Evolutionary conservation across 2,797 vertebrate species (phyloP).

Genomic region (Semaprochilodus insignis): DNA sequence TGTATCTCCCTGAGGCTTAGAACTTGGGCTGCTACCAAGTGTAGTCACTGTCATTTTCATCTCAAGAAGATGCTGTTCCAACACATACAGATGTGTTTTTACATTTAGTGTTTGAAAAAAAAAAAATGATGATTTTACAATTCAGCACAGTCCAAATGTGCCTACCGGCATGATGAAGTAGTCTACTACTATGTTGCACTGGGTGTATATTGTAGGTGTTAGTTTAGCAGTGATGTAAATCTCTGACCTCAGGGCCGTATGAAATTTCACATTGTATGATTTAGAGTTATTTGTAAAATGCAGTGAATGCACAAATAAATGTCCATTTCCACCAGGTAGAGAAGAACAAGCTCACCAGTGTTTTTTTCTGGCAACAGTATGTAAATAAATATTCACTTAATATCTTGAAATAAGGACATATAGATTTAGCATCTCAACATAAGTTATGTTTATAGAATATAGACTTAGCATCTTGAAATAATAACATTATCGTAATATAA

Average conservation of each 20-base stretch:
- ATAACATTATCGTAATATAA: no score
- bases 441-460: no score
- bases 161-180: neutral
- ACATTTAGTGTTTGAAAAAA: conserved; percentile 22
- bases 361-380: no score
- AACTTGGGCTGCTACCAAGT: conserved; percentile 77
- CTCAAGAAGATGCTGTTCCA: conserved; percentile 67
- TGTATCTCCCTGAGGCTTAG: conserved; percentile 73
- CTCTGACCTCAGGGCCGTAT: neutral
- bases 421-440: no score
- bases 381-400: no score
- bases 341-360: no score
- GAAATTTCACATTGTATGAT: neutral
- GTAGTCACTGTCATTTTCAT: conserved; percentile 74
- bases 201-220: neutral
- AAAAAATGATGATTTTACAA: neutral
- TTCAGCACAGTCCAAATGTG: neutral
- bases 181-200: no score
- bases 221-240: neutral
- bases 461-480: no score
- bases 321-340: no score
- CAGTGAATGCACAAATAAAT: neutral
- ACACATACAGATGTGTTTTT: conserved; percentile 55
- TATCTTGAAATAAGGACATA: no score
- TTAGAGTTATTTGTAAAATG: neutral